Base-by-base conservation (phyloP, 2,113 vertebrate genomes). In the Odontesthes bonariensis region DNA sequence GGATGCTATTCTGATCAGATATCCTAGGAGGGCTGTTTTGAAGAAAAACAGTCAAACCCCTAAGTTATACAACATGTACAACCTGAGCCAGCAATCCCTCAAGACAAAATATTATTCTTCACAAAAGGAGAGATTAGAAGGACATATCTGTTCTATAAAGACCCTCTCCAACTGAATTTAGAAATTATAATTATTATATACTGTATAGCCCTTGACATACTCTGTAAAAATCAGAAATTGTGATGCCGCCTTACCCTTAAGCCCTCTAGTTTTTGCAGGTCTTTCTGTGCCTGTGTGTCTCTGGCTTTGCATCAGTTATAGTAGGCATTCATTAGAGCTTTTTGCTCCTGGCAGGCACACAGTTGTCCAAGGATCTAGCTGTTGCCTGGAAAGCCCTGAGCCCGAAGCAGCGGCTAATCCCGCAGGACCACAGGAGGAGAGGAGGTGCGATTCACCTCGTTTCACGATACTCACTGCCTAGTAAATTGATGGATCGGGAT, bases 281-380 rank as follows among this genome's bases (percentile, higher is more conserved):
- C 51, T 73, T 20, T 57, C 68, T 75, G 12, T 38, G 66, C 63
- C 77, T 73, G 64, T 67, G 76, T 72, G 75, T 83, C 81, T 61
- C 68, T 83, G 82, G 74, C 81, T 80, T 72, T 73, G 65, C 81
- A 73, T 86, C 79, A 80, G 74, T 83, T 64, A 74, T 80, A 59
- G 75, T 44, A 64, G 72, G 74, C 54, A 51, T 83, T 88, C 86
- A 85, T 89, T 90, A 85, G 79, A 84, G 82, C 65, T 64, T 27
- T 86, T 73, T 81, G 67, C 75, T 77, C 54, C 81, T 75, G 81
- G 79, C 88, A 76, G 57, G 52, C 23, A 2, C 40, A 73, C 81
- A 65, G 59, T 73, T 52, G 79, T 87, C 75, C 12, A 22, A 65
- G 73, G 86, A 83, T 70, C 77, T 56, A 69, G 57, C 84, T 65